phyloP scores from a whole-genome alignment of 2,888 invertebrate genomes.

The Cataglyphis rosenhaueri region DNA sequence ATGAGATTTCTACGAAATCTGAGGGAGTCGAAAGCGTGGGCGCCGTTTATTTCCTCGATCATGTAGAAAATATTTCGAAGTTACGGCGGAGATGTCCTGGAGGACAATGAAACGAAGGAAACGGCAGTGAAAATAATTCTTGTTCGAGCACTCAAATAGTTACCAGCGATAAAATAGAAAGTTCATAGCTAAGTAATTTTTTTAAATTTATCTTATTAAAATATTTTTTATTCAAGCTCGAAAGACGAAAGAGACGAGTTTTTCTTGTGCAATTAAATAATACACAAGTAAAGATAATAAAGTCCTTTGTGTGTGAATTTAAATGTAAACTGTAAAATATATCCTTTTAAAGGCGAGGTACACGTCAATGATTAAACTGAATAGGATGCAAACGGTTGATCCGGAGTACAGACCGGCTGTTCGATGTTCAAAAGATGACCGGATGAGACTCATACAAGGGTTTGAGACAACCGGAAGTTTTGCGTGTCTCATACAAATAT shows the following conservation, averaged over 20 bases:
- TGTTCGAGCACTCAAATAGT: background rate
- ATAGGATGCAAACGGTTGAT: slow-evolving; percentile 67
- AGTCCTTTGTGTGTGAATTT: slow-evolving; percentile 18
- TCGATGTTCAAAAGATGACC: slow-evolving; percentile 69
- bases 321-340: background rate
- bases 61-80: slow-evolving; percentile 8
- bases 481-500: slow-evolving; percentile 54
- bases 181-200: background rate
- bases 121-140: background rate
- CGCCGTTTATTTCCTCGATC: slow-evolving; percentile 18
- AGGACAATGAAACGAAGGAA: background rate
- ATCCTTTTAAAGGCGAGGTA: slow-evolving; percentile 17
- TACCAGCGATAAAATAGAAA: background rate
- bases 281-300: background rate
- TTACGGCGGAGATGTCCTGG: background rate
- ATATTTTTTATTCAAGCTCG: background rate
- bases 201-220: slow-evolving; percentile 1
- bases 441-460: slow-evolving; percentile 69
- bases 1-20: slow-evolving; percentile 11
- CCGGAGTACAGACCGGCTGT: slow-evolving; percentile 55
- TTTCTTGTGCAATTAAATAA: background rate
- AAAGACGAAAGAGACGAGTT: background rate
- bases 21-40: slow-evolving; percentile 32
- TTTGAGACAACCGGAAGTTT: slow-evolving; percentile 69
- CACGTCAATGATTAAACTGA: slow-evolving; percentile 47